These are phyloP conservation scores for Bos indicus DNA, from an alignment of 2,113 vertebrate species.

Conservation along the genomic window DNA sequence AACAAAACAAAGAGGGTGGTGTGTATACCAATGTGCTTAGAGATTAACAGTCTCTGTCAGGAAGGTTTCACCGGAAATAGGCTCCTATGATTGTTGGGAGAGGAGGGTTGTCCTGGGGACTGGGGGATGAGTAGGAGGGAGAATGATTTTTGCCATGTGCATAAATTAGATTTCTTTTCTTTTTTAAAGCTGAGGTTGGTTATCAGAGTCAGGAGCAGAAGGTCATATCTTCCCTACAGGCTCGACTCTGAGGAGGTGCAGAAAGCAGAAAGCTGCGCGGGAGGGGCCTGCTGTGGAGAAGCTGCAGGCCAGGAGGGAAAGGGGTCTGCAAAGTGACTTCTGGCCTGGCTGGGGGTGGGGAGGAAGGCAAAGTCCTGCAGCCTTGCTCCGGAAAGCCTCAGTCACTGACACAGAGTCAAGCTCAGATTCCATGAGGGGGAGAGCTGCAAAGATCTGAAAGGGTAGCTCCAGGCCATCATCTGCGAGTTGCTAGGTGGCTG, in stretches of 20 bases:
- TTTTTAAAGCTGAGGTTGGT: not conserved
- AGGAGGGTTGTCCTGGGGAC: not conserved
- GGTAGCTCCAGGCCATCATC: not conserved
- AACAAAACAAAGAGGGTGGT: not conserved
- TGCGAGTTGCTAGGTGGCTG: constrained; percentile 29
- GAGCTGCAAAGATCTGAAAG: not conserved
- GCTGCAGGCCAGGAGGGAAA: too few species aligned
- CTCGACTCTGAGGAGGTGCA: not conserved
- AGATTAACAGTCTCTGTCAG: not conserved
- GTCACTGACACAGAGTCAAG: not conserved
- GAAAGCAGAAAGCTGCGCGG: not conserved
- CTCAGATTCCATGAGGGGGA: not conserved
- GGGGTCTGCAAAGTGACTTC: not conserved
- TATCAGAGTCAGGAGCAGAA: not conserved
- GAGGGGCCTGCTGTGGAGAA: not conserved
- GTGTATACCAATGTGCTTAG: not conserved
- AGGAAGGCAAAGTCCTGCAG: not conserved
- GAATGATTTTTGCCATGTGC: not conserved
- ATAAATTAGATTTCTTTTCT: not conserved
- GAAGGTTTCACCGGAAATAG: not conserved
- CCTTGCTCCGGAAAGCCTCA: not conserved
- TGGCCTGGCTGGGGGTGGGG: not conserved
- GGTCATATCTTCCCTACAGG: not conserved
- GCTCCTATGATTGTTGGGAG: fast-evolving
- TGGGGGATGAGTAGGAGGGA: not conserved